Percentiles rank a stretch among this genome's conserved stretches.
Evolutionary conservation across 2,888 invertebrate species (phyloP).

Genomic region (Galerucella pusilla): DNA sequence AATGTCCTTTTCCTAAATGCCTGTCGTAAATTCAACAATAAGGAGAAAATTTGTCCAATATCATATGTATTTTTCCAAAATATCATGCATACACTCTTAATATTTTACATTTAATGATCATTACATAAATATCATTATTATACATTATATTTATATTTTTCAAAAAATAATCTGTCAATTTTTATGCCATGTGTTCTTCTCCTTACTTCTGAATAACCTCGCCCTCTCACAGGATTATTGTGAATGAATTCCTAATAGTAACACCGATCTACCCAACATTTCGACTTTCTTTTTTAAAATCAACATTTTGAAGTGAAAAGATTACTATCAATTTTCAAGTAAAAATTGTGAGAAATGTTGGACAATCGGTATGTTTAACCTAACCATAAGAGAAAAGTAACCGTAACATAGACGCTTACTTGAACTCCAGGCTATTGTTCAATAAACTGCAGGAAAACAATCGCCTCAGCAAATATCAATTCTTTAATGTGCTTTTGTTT

Average conservation of each 20-base stretch:
- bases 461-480: slow-evolving; percentile 28
- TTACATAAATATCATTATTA: slow-evolving; percentile 62
- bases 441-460: slow-evolving; percentile 52
- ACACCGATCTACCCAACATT: slow-evolving; percentile 36
- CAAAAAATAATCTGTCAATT: slow-evolving; percentile 65
- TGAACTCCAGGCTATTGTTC: slow-evolving; percentile 42
- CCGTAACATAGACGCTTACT: slow-evolving; percentile 23
- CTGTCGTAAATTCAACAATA: slow-evolving; percentile 63
- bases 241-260: slow-evolving; percentile 65
- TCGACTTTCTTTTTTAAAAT: neutral
- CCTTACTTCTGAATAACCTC: slow-evolving; percentile 64
- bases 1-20: slow-evolving; percentile 54
- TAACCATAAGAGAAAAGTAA: slow-evolving; percentile 25
- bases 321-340: neutral
- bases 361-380: slow-evolving; percentile 26
- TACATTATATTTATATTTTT: slow-evolving; percentile 62
- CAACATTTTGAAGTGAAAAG: neutral
- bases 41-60: slow-evolving; percentile 63
- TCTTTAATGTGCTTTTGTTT: slow-evolving; percentile 35
- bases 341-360: slow-evolving; percentile 25
- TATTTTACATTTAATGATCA: slow-evolving; percentile 61
- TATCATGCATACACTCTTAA: slow-evolving; percentile 63
- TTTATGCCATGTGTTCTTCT: slow-evolving; percentile 58
- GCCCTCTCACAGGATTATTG: slow-evolving; percentile 65
- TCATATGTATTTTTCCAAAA: slow-evolving; percentile 53